These are phyloP conservation scores for Fissipunctia ypsillon DNA, from an alignment of 2,888 invertebrate species.

Conservation along the genomic window DNA sequence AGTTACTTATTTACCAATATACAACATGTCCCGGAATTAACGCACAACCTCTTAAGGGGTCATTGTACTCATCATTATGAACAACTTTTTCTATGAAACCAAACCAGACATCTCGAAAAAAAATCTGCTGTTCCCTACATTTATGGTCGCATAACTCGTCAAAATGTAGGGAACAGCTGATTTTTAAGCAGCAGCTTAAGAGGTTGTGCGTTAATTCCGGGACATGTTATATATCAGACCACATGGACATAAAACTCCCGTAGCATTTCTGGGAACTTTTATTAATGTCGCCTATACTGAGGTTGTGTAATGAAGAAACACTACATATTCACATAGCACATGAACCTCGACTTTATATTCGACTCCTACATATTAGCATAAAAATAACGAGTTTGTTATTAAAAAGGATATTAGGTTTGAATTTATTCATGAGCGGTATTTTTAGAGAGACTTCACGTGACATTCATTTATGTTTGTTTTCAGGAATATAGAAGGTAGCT, in stretches of 20 bases:
- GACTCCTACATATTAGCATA: constrained; percentile 56
- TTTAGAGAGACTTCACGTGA: constrained; percentile 31
- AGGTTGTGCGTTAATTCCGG: too few relatives aligned
- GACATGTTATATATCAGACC: neutral
- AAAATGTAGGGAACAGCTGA: too few relatives aligned
- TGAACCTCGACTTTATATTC: constrained; percentile 21
- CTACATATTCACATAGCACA: constrained; percentile 7
- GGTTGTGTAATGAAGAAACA: neutral
- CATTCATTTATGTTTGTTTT: constrained; percentile 25
- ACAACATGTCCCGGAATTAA: too few relatives aligned
- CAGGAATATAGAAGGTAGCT: neutral
- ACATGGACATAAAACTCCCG: neutral
- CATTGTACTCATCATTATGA: too few relatives aligned
- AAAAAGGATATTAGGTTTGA: constrained; percentile 52
- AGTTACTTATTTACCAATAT: neutral
- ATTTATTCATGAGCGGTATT: constrained; percentile 56
- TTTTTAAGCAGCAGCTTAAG: too few relatives aligned
- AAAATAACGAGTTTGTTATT: constrained; percentile 62
- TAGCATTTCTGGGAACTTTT: neutral
- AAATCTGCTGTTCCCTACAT: too few relatives aligned
- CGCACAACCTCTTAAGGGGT: too few relatives aligned
- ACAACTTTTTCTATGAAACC: too few relatives aligned
- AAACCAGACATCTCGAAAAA: too few relatives aligned
- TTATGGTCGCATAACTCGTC: too few relatives aligned
- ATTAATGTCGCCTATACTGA: neutral